Conservation (phyloP, 2,797 vertebrate genomes). For the Helostoma temminkii region DNA sequence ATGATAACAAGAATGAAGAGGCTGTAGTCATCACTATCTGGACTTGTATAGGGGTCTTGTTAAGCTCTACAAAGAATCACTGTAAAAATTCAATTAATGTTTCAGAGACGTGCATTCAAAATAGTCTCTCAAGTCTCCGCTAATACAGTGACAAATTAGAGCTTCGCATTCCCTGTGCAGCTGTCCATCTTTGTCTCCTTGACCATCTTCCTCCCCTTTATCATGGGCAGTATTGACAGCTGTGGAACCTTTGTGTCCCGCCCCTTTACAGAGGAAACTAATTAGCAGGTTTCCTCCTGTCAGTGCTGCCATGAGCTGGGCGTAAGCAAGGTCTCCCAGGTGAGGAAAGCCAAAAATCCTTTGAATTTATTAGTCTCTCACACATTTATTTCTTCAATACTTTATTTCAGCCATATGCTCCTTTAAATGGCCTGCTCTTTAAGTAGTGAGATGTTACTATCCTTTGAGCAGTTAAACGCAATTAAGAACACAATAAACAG, state of each 20-base stretch:
- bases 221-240: constrained; percentile 80
- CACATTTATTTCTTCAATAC: constrained; percentile 6
- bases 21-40: constrained; percentile 18
- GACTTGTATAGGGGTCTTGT: constrained; percentile 47
- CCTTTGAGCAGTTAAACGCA: constrained; percentile 23
- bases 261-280: constrained; percentile 82
- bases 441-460: neutral
- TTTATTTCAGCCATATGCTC: constrained; percentile 13
- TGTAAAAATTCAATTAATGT: constrained; percentile 47
- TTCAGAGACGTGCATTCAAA: constrained; percentile 41
- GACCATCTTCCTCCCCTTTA: constrained; percentile 53
- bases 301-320: constrained; percentile 74
- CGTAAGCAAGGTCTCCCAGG: constrained; percentile 68
- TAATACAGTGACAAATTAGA: constrained; percentile 75
- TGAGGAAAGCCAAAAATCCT: constrained; percentile 51
- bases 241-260: constrained; percentile 69
- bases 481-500: constrained; percentile 27
- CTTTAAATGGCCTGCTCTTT: constrained; percentile 3
- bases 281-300: constrained; percentile 84
- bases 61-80: constrained; percentile 50
- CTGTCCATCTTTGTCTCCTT: constrained; percentile 40
- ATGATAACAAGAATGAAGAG: constrained; percentile 42
- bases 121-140: constrained; percentile 53
- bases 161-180: constrained; percentile 63
- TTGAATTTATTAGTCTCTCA: constrained; percentile 2